phyloP scores from a whole-genome alignment of 2,888 invertebrate species.

The Alsophila aescularia region DNA sequence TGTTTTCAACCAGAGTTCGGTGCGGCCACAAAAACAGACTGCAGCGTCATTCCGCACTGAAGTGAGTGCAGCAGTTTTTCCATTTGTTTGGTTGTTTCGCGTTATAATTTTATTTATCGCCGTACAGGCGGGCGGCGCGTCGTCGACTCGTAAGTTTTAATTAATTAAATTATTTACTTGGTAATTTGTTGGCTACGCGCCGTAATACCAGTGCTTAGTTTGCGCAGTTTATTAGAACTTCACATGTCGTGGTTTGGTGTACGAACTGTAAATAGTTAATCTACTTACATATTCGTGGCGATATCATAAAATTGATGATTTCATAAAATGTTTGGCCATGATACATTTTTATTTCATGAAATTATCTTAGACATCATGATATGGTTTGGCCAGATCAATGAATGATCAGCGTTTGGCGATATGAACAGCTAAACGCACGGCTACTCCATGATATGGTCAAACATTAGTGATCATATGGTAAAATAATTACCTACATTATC shows the following conservation, averaged over 20 bases:
- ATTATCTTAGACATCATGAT: too few species aligned
- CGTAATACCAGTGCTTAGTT: conserved; percentile 35
- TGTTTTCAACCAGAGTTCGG: conserved; percentile 38
- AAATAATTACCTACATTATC: too few species aligned
- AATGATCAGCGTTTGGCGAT: too few species aligned
- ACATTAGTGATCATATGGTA: too few species aligned
- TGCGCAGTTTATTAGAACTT: conserved; percentile 1
- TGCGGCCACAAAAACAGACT: conserved; percentile 50
- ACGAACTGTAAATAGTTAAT: too few species aligned
- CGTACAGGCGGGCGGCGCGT: conserved; percentile 52
- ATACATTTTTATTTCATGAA: too few species aligned
- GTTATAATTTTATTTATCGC: conserved; percentile 75
- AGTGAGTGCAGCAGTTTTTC: conserved; percentile 39
- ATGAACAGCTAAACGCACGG: too few species aligned
- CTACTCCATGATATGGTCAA: too few species aligned
- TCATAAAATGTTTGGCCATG: too few species aligned
- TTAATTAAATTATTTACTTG: conserved; percentile 76
- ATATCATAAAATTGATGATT: too few species aligned
- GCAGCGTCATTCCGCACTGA: conserved; percentile 46
- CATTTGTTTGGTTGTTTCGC: conserved; percentile 46
- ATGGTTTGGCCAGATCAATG: too few species aligned
- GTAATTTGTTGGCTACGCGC: conserved; percentile 57
- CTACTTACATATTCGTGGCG: too few species aligned
- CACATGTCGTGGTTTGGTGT: conserved; percentile 4
- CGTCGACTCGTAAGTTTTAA: conserved; percentile 69